Percentiles rank a stretch among this genome's conserved stretches.
Evolutionary conservation across 2,113 vertebrate species (phyloP).

Genomic region (Ranitomeya variabilis): DNA sequence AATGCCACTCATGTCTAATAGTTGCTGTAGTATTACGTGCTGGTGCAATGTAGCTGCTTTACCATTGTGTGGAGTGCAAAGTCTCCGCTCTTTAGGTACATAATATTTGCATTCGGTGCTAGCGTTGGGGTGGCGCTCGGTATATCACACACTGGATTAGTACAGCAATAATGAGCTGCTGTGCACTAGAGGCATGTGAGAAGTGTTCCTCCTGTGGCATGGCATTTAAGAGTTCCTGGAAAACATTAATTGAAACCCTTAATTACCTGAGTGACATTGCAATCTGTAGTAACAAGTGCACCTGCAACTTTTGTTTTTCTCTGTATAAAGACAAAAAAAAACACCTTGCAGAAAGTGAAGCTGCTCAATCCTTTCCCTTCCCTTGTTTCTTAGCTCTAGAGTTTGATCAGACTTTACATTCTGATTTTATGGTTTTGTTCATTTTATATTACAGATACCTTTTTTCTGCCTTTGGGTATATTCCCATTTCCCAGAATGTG

Average conservation of each 20-base stretch:
- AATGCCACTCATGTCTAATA: neutral
- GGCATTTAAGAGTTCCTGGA: slow-evolving; percentile 37
- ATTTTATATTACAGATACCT: neutral
- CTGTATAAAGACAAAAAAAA: slow-evolving; percentile 20
- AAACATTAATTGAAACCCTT: slow-evolving; percentile 42
- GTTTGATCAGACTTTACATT: neutral
- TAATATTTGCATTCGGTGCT: neutral
- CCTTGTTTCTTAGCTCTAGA: neutral
- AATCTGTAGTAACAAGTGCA: slow-evolving; percentile 32
- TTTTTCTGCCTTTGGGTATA: neutral
- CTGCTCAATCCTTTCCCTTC: neutral
- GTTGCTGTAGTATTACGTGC: neutral
- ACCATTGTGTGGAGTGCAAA: neutral
- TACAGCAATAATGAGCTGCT: neutral
- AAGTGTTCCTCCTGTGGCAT: slow-evolving; percentile 28
- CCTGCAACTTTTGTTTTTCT: slow-evolving; percentile 38
- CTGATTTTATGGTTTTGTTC: neutral
- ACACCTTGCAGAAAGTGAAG: slow-evolving; percentile 16
- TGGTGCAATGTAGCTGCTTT: neutral
- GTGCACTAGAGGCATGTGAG: neutral
- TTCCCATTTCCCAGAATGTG: neutral
- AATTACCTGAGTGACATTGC: slow-evolving; percentile 44
- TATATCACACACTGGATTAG: slow-evolving; percentile 19
- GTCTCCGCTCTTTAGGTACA: neutral
- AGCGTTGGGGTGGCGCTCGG: neutral